phyloP scores from a whole-genome alignment of 2,888 invertebrate species.

The Cheilosia variabilis region DNA sequence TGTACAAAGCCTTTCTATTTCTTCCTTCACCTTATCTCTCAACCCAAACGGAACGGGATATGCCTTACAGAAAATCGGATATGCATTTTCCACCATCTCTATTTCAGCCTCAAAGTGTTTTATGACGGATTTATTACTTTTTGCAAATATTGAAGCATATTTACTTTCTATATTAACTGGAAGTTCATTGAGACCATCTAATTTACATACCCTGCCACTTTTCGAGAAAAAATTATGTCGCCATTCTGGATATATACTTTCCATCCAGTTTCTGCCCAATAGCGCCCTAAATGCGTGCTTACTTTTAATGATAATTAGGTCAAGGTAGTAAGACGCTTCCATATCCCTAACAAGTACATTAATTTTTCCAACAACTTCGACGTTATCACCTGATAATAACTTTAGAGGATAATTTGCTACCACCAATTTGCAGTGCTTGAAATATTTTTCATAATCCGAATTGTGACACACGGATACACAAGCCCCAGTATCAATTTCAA shows the following conservation, averaged over 20 bases:
- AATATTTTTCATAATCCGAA: constrained; percentile 38
- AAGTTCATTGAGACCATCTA: background rate
- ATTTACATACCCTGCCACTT: constrained; percentile 1
- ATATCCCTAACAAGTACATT: background rate
- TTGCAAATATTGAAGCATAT: background rate
- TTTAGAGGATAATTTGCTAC: constrained; percentile 19
- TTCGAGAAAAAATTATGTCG: background rate
- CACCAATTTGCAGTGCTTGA: constrained; percentile 26
- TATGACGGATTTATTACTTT: constrained; percentile 28
- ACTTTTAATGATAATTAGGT: constrained; percentile 13
- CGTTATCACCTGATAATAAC: constrained; percentile 24
- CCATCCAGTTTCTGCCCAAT: constrained; percentile 28
- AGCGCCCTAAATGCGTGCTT: constrained; percentile 13
- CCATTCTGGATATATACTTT: constrained; percentile 12
- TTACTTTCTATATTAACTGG: background rate
- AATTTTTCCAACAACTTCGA: background rate
- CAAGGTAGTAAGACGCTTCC: background rate
- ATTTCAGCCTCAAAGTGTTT: constrained; percentile 50
- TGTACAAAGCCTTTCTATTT: constrained; percentile 20
- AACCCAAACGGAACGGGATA: constrained; percentile 29
- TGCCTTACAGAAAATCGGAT: constrained; percentile 39
- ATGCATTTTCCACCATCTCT: constrained; percentile 17
- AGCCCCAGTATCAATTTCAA: constrained; percentile 56
- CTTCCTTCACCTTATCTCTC: constrained; percentile 36
- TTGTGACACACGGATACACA: constrained; percentile 48